Evolutionary conservation across 1,140 invertebrate genomes (phyloP).

Genomic region (Gonioctena quinquepunctata): DNA sequence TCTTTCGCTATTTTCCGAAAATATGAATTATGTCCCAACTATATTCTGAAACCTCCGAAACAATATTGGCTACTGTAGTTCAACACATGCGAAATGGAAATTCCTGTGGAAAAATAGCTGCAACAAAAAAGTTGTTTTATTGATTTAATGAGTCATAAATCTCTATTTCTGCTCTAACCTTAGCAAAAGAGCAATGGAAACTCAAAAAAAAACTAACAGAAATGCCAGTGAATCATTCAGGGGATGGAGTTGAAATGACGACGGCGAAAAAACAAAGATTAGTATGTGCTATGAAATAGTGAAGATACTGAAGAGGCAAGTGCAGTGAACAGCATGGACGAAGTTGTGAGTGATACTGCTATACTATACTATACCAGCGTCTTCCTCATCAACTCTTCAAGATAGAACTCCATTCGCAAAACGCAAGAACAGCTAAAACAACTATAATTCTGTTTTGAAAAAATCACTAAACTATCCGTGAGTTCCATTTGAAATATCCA

Average conservation of each 20-base stretch:
- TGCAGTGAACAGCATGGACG: conserved; percentile 16
- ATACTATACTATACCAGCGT: too few relatives aligned
- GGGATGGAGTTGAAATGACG: conserved; percentile 8
- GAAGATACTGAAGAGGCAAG: conserved; percentile 3
- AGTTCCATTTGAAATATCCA: too few relatives aligned
- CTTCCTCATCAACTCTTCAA: conserved; percentile 14
- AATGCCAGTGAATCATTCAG: background rate
- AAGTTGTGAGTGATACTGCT: too few relatives aligned
- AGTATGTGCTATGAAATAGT: background rate
- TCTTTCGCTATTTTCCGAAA: too few relatives aligned
- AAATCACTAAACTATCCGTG: background rate
- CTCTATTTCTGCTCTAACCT: too few relatives aligned
- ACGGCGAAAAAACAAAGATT: conserved; percentile 3
- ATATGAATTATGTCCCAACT: conserved; percentile 10
- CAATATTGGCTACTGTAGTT: conserved; percentile 1
- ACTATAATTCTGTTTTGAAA: background rate
- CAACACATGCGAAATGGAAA: conserved; percentile 3
- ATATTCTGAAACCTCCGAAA: background rate
- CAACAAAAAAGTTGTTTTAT: background rate
- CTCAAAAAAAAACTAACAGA: too few relatives aligned
- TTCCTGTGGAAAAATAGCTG: background rate
- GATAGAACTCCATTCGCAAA: background rate
- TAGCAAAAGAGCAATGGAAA: too few relatives aligned
- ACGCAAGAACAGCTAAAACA: background rate
- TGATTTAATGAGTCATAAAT: too few relatives aligned